Percentiles rank a stretch among this genome's conserved stretches.
phyloP scores from a whole-genome alignment of 2,113 vertebrate genomes.

The Paracanthobrama guichenoti region DNA sequence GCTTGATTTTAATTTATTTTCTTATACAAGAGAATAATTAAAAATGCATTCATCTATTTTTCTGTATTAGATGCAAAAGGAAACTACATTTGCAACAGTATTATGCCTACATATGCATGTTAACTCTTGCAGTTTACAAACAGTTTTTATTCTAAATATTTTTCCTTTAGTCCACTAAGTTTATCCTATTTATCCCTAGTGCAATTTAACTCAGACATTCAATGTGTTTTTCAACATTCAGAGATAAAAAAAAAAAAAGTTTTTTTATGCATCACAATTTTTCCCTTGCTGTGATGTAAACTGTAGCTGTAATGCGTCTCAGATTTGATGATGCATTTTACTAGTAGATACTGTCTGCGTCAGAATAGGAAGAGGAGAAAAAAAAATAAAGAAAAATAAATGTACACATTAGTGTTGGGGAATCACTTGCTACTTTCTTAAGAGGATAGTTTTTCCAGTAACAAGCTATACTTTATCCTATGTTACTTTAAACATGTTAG shows the following conservation, averaged over 20 bases:
- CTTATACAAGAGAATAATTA: not conserved
- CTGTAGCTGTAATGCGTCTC: not conserved
- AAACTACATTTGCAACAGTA: not conserved
- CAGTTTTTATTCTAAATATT: not conserved
- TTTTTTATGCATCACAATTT: not conserved
- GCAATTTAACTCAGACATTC: not conserved
- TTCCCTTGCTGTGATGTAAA: not conserved
- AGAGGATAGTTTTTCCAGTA: not conserved
- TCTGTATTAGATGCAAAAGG: not conserved
- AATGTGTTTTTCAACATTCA: not conserved
- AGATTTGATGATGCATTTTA: not conserved
- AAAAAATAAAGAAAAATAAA: too few relatives aligned
- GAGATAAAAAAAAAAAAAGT: not conserved
- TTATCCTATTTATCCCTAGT: not conserved
- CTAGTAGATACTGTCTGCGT: not conserved
- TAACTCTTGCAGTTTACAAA: not conserved
- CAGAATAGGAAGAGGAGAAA: too few relatives aligned
- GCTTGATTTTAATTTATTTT: not conserved
- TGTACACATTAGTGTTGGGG: not conserved
- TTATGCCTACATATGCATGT: not conserved
- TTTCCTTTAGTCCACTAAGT: not conserved
- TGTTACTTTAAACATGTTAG: not conserved
- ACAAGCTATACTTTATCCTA: not conserved
- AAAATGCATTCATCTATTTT: not conserved
- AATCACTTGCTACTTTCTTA: not conserved